phyloP scores from a whole-genome alignment of 2,888 invertebrate species.

The Syrphus vitripennis region DNA sequence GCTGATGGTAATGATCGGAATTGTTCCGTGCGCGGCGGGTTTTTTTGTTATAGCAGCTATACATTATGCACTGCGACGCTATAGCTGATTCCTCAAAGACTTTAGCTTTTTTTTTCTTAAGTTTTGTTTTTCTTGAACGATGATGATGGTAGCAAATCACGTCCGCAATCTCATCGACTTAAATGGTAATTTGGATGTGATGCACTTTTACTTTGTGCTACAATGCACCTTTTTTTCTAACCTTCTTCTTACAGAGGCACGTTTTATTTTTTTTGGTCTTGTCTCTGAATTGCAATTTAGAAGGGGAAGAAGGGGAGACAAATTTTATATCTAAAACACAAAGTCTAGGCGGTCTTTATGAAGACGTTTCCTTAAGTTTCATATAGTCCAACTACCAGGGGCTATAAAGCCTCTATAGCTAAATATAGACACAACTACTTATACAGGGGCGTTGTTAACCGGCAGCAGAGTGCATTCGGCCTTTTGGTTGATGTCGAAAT shows the following conservation, averaged over 20 bases:
- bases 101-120: not conserved
- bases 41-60: not conserved
- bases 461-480: conserved; percentile 39
- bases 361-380: conserved; percentile 38
- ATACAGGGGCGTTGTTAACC: conserved; percentile 56
- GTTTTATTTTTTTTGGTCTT: not conserved
- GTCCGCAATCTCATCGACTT: conserved; percentile 67
- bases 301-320: not conserved
- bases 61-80: not conserved
- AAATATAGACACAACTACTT: not conserved
- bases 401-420: not conserved
- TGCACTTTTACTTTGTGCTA: conserved; percentile 68
- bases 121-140: not conserved
- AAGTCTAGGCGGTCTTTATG: conserved; percentile 32
- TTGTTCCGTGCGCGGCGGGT: not conserved
- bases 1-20: conserved; percentile 33
- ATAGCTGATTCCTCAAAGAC: not conserved
- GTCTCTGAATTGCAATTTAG: not conserved
- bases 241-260: conserved; percentile 11
- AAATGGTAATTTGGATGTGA: conserved; percentile 66
- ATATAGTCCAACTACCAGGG: not conserved
- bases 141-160: conserved; percentile 67
- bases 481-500: conserved; percentile 51
- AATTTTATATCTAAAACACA: conserved; percentile 26
- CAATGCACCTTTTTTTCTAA: conserved; percentile 27